Base-by-base conservation (phyloP, 2,888 invertebrate genomes). In the Osmoderma eremita region DNA sequence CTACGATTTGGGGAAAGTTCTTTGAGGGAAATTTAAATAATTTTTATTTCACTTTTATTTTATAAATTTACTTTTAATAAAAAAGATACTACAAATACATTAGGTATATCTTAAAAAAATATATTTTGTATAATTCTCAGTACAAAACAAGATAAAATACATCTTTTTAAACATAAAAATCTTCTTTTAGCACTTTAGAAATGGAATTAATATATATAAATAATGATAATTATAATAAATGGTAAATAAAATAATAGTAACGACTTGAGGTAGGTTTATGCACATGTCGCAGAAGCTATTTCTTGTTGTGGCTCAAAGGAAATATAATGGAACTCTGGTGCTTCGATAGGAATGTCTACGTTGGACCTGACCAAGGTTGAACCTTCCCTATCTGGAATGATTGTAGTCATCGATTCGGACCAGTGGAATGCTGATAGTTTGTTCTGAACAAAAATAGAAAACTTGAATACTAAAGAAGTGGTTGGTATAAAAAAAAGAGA, bases 301-400 rank as follows among this genome's bases (percentile, higher is more conserved):
- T 30, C 8, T 10, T 78, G 77, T 69, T 78, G 78, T 0, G 75
- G 75, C 71, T 77, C 76, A 36, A 79, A 67, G 8, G 78, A 76
- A 51, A 79, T 74, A 53, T 76, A 78, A 71, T 78, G 75, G 64
- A 70, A 72, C 51, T 72, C 68, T 22, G 69, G 51, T 51, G 66
- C 67, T 63, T 69, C 66, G n/a, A 73, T 51, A n/a, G 71, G 72
- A 51, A 74, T 73, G 30, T 65, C 65, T 5, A 72, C 50, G 18
- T 71, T 64, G 10, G 71, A 70, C 30, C 68, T 65, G 48, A 68
- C 42, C 13, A 69, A n/a, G 15, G 42, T 42, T 30, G 30, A 8
- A 41, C 65, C 67, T 13, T 67, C 56, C 3, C 58, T 30, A 42
- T 42, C 54, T 30, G 67, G 68, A 17, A 69, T 72, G 15, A 51